A percentile compares a stretch with the other conserved stretches of the same genome.
Evolutionary conservation across 2,113 vertebrate species (phyloP).

Genomic region (Orthochromis malagaraziensis): DNA sequence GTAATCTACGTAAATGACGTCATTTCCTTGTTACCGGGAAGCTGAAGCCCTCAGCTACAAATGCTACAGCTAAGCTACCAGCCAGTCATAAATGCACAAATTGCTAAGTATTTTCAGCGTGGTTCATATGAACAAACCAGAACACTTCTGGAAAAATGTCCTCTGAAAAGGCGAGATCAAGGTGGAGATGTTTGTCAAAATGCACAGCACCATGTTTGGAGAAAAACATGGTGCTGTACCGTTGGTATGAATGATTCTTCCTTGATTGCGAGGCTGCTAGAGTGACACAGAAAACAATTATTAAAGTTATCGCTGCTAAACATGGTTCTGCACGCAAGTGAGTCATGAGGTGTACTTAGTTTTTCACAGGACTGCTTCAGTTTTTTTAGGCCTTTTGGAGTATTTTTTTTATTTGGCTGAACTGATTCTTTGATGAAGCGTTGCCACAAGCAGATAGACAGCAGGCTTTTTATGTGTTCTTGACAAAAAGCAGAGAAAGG

Average conservation of each 20-base stretch:
- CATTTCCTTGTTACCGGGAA: neutral
- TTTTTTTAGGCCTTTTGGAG: neutral
- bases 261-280: neutral
- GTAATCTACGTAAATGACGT: neutral
- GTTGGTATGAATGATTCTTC: neutral
- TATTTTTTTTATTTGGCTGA: neutral
- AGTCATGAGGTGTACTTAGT: neutral
- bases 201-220: neutral
- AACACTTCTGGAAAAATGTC: neutral
- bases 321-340: neutral
- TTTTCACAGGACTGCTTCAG: neutral
- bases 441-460: neutral
- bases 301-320: neutral
- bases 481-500: slow-evolving; percentile 19
- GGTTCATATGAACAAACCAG: neutral
- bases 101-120: neutral
- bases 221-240: neutral
- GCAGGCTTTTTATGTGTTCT: neutral
- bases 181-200: neutral
- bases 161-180: neutral
- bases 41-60: neutral
- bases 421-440: neutral
- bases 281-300: neutral
- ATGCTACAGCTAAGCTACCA: neutral
- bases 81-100: neutral